Evolutionary conservation across 2,113 vertebrate genomes (phyloP).

Genomic region (Martes martes): DNA sequence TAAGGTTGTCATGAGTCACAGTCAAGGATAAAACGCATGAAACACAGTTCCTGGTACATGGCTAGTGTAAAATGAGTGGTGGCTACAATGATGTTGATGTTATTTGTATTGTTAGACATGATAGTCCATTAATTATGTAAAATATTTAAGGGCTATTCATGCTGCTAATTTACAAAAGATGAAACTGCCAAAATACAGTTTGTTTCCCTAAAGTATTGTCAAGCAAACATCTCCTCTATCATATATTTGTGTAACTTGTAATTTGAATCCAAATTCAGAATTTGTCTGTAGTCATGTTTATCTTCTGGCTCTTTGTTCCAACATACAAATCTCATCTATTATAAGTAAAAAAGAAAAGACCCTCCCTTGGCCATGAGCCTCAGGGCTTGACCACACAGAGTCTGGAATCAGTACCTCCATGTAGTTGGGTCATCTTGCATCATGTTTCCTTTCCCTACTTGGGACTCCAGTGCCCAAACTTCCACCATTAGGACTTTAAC

Average conservation of each 20-base stretch:
- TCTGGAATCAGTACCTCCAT: neutral
- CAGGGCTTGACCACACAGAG: neutral
- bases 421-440: neutral
- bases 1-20: neutral
- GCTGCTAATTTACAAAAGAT: conserved; percentile 19
- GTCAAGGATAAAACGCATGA: neutral
- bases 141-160: neutral
- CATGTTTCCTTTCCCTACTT: neutral
- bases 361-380: neutral
- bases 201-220: neutral
- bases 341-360: neutral
- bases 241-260: conserved; percentile 14
- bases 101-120: neutral
- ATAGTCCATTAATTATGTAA: neutral
- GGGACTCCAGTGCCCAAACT: neutral
- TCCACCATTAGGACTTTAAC: neutral
- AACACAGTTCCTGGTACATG: neutral
- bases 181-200: neutral
- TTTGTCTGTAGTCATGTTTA: neutral
- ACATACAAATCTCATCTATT: neutral
- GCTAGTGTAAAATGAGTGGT: neutral
- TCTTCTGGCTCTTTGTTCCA: neutral
- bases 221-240: conserved; percentile 12
- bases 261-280: conserved; percentile 40
- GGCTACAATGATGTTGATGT: neutral